Evolutionary conservation across 2,797 vertebrate genomes (phyloP).

Genomic region (Myripristis jacobus): DNA sequence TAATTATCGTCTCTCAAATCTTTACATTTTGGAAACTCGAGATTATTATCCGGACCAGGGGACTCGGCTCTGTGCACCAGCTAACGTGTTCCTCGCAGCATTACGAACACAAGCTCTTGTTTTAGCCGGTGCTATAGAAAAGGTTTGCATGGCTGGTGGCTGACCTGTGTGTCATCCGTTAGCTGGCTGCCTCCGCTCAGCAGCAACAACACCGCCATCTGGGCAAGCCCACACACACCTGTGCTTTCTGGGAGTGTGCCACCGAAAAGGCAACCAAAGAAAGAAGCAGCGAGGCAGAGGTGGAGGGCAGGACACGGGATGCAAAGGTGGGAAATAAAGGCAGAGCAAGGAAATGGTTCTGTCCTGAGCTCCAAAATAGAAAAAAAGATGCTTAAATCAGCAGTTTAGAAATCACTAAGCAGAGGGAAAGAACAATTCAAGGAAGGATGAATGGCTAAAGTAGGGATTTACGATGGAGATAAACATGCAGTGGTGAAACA

Average conservation of each 20-base stretch:
- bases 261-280: constrained; percentile 32
- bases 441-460: neutral
- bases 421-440: no score
- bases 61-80: no score
- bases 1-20: no score
- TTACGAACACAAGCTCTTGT: constrained; percentile 4
- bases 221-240: constrained; percentile 68
- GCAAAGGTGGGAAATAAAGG: neutral
- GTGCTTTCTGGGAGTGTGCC: constrained; percentile 67
- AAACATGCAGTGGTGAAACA: no score
- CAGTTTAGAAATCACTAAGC: neutral
- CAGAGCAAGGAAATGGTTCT: neutral
- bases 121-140: constrained; percentile 20
- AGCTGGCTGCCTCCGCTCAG: constrained; percentile 55
- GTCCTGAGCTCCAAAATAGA: neutral
- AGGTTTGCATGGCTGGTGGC: constrained; percentile 11
- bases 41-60: no score
- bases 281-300: constrained; percentile 40
- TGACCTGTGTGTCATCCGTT: constrained; percentile 41
- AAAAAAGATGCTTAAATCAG: neutral
- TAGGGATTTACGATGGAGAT: neutral
- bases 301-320: constrained; percentile 29
- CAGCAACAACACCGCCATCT: constrained; percentile 63
- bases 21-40: no score
- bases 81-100: neutral